Base-by-base conservation (phyloP, 1,140 invertebrate genomes). In the Formica exsecta region DNA sequence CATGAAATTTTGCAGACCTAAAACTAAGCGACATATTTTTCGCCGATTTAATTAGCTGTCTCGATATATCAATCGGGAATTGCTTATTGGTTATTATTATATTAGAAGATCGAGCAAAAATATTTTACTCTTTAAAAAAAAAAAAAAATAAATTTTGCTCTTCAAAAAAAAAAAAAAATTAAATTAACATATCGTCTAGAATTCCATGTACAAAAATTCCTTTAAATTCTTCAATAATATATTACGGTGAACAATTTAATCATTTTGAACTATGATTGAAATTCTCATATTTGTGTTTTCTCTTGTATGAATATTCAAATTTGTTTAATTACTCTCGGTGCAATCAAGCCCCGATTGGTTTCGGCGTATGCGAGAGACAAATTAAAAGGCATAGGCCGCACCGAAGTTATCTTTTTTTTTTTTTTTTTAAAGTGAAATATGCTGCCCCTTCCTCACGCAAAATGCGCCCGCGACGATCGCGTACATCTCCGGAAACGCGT, bases 401-500 rank as follows among this genome's bases (percentile, higher is more conserved):
- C 38, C 25, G 51, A 71, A 71, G 32, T 61, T 73, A 73, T 48
- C 13, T 22, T 22, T 22, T 22, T 22, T 22, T n/a, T 77, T 61
- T 44, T 61, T 61, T 44, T 19, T 29, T 6, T 16, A 64, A 61
- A 19, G 32, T 48, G 79, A 61, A 32, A 83, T 70, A 83, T 61
- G 57, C 36, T 11, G 54, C 54, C 22, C 65, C 32, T n/a, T 11
- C 13, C 48, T 16, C 51, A 13, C 38, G 68, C 38, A 83, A 83
- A 83, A 71, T 62, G 44, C 19, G 29, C 38, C 38, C 54, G 51
- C 68, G 38, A 83, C 54, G 68, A 25, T 68, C 79, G 77, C 77
- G 79, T 83, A 61, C 73, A 83, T 73, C 66, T 83, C 79, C 54
- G 54, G 38, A 83, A 73, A 74, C 57, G 57, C 79, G 54, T 62